These are phyloP conservation scores for Gasterosteus aculeatus DNA, from an alignment of 2,113 vertebrate genomes.

Conservation along the genomic window DNA sequence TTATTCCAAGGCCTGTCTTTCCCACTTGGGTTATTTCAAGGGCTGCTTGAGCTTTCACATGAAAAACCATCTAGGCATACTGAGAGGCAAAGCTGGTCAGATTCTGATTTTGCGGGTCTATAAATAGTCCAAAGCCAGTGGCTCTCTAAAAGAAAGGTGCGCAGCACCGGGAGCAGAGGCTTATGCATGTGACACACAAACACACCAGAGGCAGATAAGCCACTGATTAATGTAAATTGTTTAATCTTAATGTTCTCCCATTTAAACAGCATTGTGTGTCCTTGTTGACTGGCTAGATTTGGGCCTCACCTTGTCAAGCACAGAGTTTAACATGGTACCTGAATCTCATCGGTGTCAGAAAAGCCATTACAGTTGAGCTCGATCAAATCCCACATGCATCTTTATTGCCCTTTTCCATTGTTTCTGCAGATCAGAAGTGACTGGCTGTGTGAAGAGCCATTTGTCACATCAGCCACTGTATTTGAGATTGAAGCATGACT, in stretches of 20 bases:
- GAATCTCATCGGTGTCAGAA: not conserved
- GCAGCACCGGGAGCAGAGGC: constrained; percentile 56
- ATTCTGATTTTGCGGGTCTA: constrained; percentile 71
- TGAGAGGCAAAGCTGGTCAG: constrained; percentile 65
- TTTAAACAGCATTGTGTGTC: constrained; percentile 15
- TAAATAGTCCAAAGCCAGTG: constrained; percentile 70
- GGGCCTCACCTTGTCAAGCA: constrained; percentile 20
- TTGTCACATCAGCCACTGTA: not conserved
- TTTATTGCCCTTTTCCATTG: constrained; percentile 41
- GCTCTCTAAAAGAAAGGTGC: constrained; percentile 58
- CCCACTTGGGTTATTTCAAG: constrained; percentile 69
- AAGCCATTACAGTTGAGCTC: constrained; percentile 4
- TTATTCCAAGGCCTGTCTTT: constrained; percentile 55
- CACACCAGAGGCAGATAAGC: constrained; percentile 39
- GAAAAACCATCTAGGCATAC: constrained; percentile 64
- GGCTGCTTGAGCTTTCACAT: constrained; percentile 55
- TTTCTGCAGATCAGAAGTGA: constrained; percentile 35
- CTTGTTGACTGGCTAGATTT: not conserved
- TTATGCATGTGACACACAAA: constrained; percentile 57
- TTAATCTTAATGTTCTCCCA: not conserved
- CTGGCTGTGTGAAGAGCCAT: constrained; percentile 10
- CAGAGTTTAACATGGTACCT: not conserved
- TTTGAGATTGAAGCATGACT: not conserved
- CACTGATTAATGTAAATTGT: constrained; percentile 23
- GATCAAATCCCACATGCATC: constrained; percentile 1